Percentiles rank a stretch among this genome's conserved stretches.
Conservation (phyloP, 2,113 vertebrate species). For the Dipodomys ordii region DNA sequence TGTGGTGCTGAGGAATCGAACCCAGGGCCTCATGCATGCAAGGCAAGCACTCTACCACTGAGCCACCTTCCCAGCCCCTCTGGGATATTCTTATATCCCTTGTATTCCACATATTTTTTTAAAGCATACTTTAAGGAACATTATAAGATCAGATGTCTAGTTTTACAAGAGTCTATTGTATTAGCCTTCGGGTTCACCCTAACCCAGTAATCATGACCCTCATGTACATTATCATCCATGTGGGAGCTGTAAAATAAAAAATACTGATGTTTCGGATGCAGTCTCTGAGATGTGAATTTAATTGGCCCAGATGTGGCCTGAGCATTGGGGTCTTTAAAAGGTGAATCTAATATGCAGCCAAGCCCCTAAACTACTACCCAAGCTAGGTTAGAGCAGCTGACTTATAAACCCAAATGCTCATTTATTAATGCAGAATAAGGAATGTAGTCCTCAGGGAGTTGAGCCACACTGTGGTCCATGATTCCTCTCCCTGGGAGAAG, state of each 20-base stretch:
- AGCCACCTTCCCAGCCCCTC: no score
- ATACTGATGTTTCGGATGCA: not conserved
- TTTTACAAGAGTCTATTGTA: not conserved
- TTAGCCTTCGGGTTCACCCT: not conserved
- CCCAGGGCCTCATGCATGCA: no score
- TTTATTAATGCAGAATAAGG: not conserved
- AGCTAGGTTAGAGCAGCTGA: not conserved
- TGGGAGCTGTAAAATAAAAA: not conserved
- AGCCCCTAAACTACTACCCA: not conserved
- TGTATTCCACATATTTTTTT: no score
- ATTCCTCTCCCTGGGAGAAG: not conserved
- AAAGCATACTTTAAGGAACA: no score
- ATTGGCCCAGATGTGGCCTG: not conserved
- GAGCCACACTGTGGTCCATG: not conserved
- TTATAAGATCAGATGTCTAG: not conserved
- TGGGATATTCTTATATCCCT: no score
- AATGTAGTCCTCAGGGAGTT: not conserved
- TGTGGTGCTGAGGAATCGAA: no score
- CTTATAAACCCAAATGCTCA: not conserved
- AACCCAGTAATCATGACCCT: not conserved
- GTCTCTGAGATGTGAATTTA: conserved; percentile 6
- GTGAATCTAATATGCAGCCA: not conserved
- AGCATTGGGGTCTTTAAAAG: not conserved
- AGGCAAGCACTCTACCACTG: no score
- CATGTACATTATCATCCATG: not conserved